Evolutionary conservation across 1,140 invertebrate species (phyloP).

Genomic region (Vollenhovia emeryi): DNA sequence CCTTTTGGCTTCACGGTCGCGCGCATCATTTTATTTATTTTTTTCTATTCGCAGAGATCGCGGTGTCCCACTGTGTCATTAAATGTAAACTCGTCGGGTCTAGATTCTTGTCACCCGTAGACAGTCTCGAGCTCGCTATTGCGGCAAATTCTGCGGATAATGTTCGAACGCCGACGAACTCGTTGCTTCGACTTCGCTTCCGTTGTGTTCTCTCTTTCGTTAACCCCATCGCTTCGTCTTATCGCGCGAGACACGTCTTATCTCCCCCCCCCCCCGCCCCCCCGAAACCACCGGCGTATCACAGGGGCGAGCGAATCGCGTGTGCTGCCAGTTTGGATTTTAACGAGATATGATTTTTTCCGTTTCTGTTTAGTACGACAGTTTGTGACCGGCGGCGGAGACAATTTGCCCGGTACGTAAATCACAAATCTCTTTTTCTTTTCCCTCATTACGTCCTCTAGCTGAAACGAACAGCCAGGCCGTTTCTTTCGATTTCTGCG

Average conservation of each 20-base stretch:
- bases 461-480: conserved; percentile 64
- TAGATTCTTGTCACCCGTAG: neutral
- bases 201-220: neutral
- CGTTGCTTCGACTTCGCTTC: conserved; percentile 14
- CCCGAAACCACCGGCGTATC: conserved; percentile 71
- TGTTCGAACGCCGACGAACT: neutral
- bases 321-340: conserved; percentile 78
- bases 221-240: neutral
- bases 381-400: conserved; percentile 90
- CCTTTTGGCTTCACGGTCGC: neutral
- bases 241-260: conserved; percentile 26
- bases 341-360: conserved; percentile 85
- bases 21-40: neutral
- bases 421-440: conserved; percentile 83
- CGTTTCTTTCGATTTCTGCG: conserved; percentile 48
- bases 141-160: neutral
- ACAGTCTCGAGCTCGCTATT: neutral
- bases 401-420: conserved; percentile 90
- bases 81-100: neutral
- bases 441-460: conserved; percentile 76
- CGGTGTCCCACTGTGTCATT: neutral
- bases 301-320: conserved; percentile 76
- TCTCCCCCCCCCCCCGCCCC: neutral
- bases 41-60: neutral
- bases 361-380: conserved; percentile 90